Evolutionary conservation across 2,797 vertebrate species (phyloP).

Genomic region (Lepidocolaptes lacrymiger): DNA sequence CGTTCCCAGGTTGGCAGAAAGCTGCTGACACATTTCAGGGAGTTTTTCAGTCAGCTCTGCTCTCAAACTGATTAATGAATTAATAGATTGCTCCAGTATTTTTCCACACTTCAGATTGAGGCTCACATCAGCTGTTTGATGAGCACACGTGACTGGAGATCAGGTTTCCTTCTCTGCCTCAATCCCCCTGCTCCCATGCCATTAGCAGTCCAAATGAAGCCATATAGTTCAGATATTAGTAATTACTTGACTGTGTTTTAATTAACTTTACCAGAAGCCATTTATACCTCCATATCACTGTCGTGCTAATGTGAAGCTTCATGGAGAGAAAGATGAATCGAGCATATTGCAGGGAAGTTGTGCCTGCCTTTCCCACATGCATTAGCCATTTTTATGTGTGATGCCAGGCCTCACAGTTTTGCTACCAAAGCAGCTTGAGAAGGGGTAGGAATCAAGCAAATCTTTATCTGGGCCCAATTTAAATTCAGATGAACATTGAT

Average conservation of each 20-base stretch:
- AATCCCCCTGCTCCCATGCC: not conserved
- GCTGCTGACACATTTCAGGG: not conserved
- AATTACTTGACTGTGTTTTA: conserved; percentile 55
- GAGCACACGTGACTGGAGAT: accelerated
- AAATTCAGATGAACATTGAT: accelerated
- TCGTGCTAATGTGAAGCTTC: not conserved
- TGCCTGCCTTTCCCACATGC: not conserved
- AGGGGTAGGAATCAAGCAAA: not conserved
- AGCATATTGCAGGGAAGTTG: not conserved
- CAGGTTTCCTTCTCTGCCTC: not conserved
- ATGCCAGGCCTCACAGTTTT: not conserved
- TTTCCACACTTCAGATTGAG: not conserved
- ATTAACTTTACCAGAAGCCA: conserved; percentile 2
- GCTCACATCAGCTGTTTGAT: not conserved
- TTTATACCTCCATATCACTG: not conserved
- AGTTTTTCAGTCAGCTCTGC: not conserved
- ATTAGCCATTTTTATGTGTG: not conserved
- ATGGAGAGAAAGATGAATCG: not conserved
- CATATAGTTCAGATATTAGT: conserved; percentile 37
- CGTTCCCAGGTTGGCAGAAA: not conserved
- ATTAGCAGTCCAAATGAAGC: not conserved
- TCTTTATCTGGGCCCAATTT: not conserved
- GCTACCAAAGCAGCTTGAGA: not conserved
- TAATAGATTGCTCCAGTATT: not conserved
- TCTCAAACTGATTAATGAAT: not conserved